phyloP scores from a whole-genome alignment of 2,113 vertebrate genomes.

The Lophura nycthemera region DNA sequence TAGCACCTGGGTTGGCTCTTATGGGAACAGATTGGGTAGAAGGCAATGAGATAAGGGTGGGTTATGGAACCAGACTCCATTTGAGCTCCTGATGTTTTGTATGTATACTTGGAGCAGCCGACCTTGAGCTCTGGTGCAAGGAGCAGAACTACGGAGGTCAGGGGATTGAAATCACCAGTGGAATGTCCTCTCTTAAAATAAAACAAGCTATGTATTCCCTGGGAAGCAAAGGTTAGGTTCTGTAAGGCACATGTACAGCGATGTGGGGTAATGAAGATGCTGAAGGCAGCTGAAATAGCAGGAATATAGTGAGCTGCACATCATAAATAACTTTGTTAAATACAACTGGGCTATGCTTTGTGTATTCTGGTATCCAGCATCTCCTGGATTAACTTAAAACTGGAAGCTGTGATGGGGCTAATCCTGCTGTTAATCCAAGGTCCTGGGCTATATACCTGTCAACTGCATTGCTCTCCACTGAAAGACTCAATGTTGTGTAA shows the following conservation, averaged over 20 bases:
- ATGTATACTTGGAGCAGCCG: background rate
- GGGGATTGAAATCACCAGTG: background rate
- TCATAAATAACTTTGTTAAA: background rate
- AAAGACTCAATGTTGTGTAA: background rate
- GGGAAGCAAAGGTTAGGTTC: background rate
- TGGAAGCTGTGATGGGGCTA: background rate
- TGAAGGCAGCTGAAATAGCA: background rate
- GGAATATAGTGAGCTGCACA: background rate
- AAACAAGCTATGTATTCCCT: background rate
- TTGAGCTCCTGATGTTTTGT: background rate
- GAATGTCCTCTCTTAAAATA: background rate
- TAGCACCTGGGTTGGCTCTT: background rate
- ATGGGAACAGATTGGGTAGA: background rate
- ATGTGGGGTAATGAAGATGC: too few species aligned
- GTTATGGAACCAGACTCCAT: background rate
- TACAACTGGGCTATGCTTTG: background rate
- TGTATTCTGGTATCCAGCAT: background rate
- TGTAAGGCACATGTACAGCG: background rate
- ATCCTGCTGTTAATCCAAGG: background rate
- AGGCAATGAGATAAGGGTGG: background rate
- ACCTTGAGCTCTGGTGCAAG: background rate
- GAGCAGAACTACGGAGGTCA: background rate
- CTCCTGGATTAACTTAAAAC: background rate
- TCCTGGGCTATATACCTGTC: background rate
- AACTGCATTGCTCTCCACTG: rapidly evolving